These are phyloP conservation scores for Periophthalmodon schlosseri DNA, from an alignment of 2,113 vertebrate genomes.

Conservation along the genomic window DNA sequence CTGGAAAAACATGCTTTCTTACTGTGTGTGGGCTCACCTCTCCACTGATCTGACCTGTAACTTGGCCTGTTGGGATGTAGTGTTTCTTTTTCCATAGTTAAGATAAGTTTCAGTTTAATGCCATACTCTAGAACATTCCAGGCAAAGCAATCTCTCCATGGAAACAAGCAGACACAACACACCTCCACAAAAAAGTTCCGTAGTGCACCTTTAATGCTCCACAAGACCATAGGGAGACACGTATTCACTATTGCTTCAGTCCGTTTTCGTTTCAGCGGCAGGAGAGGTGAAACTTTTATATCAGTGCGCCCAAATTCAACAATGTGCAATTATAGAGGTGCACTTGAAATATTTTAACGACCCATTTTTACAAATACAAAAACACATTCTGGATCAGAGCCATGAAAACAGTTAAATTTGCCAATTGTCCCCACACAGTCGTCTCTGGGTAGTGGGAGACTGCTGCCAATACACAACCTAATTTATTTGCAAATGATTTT, in stretches of 20 bases:
- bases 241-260: not conserved
- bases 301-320: not conserved
- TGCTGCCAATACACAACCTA: not conserved
- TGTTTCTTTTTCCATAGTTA: too few species aligned
- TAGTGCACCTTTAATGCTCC: too few species aligned
- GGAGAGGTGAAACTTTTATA: not conserved
- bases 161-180: too few species aligned
- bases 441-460: not conserved
- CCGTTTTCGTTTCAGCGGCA: not conserved
- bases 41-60: too few species aligned
- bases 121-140: too few species aligned
- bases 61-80: too few species aligned
- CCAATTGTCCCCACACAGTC: not conserved
- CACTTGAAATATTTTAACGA: not conserved
- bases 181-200: too few species aligned
- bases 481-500: not conserved
- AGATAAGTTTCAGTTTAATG: too few species aligned
- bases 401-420: not conserved
- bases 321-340: not conserved
- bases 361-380: not conserved
- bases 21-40: too few species aligned
- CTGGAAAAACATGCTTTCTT: too few species aligned
- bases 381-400: not conserved
- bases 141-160: too few species aligned
- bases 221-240: too few species aligned